A percentile compares a stretch with the other conserved stretches of the same genome.
Evolutionary conservation across 2,113 vertebrate species (phyloP).

Genomic region (Proteles cristata): DNA sequence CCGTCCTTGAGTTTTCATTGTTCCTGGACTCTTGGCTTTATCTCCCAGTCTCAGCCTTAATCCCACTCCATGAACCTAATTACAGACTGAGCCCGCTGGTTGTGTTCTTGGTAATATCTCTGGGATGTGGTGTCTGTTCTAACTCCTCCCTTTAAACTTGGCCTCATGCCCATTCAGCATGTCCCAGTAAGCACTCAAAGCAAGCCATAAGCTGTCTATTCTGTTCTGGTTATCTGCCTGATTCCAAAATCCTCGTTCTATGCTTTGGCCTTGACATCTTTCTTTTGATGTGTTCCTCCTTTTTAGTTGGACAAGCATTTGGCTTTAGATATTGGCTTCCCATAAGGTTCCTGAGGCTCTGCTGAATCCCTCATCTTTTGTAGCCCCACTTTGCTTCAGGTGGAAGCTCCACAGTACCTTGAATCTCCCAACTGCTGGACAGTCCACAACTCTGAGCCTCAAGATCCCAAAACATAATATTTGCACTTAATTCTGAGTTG

Average conservation of each 20-base stretch:
- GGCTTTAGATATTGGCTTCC: not conserved
- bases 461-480: not conserved
- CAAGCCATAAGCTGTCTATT: not conserved
- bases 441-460: not conserved
- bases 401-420: not conserved
- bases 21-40: not conserved
- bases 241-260: not conserved
- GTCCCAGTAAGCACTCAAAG: not conserved
- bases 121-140: not conserved
- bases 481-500: not conserved
- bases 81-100: not conserved
- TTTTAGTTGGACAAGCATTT: not conserved
- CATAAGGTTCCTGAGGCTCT: not conserved
- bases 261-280: not conserved
- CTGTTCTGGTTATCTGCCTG: not conserved
- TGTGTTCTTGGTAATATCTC: not conserved
- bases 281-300: not conserved
- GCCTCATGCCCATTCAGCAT: not conserved
- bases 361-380: not conserved
- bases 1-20: not conserved
- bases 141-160: not conserved
- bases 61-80: not conserved
- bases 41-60: not conserved
- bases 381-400: not conserved
- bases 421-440: not conserved